Base-by-base conservation (phyloP, 2,113 vertebrate genomes). In the Tupaia chinensis region DNA sequence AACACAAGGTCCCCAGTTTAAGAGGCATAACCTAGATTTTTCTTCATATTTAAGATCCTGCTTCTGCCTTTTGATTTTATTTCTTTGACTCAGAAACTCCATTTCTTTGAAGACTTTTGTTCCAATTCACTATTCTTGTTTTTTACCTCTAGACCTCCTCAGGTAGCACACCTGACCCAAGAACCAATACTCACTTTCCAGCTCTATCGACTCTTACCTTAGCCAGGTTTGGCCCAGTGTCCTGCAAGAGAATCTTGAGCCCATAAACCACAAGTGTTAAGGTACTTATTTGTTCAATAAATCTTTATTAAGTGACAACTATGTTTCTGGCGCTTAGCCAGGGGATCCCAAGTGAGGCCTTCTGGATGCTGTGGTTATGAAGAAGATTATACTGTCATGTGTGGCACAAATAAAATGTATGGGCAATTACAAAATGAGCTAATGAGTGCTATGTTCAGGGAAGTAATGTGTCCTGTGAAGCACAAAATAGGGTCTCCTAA, bases 1-100 rank as follows among this genome's bases (percentile, higher is more conserved):
- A 95, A 93, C 25, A 97, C 69, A 95, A 89, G 20, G 15, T 86
- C 15, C 78, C 4, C 16, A 60, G 66, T 87, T 93, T 97, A 56
- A 94, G 80, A 93, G 9, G 7, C 3, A 80, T 3, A 84, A 25
- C 7, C 29, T 73, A 72, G 8, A 54, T 8, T 93, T 85, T 85
- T 95, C 16, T 93, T 3, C 15, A 22, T 15, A 63, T 19, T 58
- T 44, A 85, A 91, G 53, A 82, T 10, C 5, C 22, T 22, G 9
- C 22, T 83, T 73, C n/a, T 74, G n/a, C 7, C 29, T 20, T 60
- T 79, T 20, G 12, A 7, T 9, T 61, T 96, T 56, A 4, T 69
- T 87, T 91, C 54, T 27, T 86, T 92, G 60, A 7, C 19, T 96
- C 78, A 85, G 44, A 90, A 61, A 65, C 16, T 66, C 5, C 2